phyloP scores from a whole-genome alignment of 2,888 invertebrate genomes.

The Mythimna pallens region DNA sequence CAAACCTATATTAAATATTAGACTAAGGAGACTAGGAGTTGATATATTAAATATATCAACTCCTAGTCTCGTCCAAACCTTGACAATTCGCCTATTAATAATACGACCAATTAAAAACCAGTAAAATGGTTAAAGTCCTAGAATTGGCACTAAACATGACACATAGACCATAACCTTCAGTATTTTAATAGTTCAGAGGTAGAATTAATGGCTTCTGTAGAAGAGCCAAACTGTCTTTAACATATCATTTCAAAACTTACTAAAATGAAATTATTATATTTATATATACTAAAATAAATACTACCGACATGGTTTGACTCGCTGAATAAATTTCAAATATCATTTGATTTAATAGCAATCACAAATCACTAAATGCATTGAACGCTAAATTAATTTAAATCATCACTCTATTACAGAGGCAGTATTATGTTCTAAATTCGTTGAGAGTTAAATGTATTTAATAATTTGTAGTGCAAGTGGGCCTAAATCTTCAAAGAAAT shows the following conservation, averaged over 20 bases:
- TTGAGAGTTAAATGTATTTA: not conserved
- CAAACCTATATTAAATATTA: no score
- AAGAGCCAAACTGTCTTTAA: constrained; percentile 12
- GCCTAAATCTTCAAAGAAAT: no score
- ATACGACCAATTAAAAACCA: constrained; percentile 34
- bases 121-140: constrained; percentile 22
- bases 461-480: not conserved
- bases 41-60: not conserved
- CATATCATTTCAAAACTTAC: not conserved
- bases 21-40: no score
- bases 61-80: constrained; percentile 4
- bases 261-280: not conserved
- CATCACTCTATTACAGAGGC: not conserved
- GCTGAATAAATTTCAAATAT: not conserved
- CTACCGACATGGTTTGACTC: not conserved
- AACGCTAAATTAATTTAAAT: not conserved
- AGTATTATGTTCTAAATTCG: not conserved
- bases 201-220: not conserved
- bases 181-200: not conserved
- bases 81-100: constrained; percentile 14
- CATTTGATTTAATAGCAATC: not conserved
- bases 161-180: constrained; percentile 19
- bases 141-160: constrained; percentile 9
- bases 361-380: not conserved
- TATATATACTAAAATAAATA: not conserved